phyloP scores from a whole-genome alignment of 2,113 vertebrate genomes.

The Lates calcarifer region DNA sequence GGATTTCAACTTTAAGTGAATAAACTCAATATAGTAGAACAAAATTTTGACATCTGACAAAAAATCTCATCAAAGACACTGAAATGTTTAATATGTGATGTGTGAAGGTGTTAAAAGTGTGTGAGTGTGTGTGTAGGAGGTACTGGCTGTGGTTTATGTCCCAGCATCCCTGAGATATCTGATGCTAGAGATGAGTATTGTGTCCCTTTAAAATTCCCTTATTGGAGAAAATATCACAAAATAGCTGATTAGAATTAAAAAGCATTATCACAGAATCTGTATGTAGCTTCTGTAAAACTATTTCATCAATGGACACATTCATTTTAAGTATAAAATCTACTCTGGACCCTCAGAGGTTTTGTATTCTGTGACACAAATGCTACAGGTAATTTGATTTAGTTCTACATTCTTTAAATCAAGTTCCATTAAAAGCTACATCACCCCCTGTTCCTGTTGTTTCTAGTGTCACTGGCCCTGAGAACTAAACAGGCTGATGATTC shows the following conservation, averaged over 20 bases:
- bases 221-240: neutral
- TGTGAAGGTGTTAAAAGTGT: neutral
- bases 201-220: slow-evolving; percentile 40
- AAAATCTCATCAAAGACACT: neutral
- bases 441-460: neutral
- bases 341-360: neutral
- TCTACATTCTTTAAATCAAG: slow-evolving; percentile 16
- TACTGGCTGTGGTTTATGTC: neutral
- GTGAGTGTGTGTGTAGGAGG: neutral
- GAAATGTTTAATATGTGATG: neutral
- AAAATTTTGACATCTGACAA: slow-evolving; percentile 3
- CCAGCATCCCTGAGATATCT: slow-evolving; percentile 14
- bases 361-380: neutral
- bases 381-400: neutral
- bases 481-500: neutral
- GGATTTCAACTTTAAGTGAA: neutral
- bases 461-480: neutral
- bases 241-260: slow-evolving; percentile 25
- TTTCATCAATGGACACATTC: neutral
- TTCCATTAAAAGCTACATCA: neutral
- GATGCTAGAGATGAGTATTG: slow-evolving; percentile 13
- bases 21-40: neutral
- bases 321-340: neutral
- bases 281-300: neutral
- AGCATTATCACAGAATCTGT: neutral